Percentiles rank a stretch among this genome's conserved stretches.
phyloP scores from a whole-genome alignment of 37 sponge, comb jelly and placozoan genomes.

The Hexactinellida sp. region DNA sequence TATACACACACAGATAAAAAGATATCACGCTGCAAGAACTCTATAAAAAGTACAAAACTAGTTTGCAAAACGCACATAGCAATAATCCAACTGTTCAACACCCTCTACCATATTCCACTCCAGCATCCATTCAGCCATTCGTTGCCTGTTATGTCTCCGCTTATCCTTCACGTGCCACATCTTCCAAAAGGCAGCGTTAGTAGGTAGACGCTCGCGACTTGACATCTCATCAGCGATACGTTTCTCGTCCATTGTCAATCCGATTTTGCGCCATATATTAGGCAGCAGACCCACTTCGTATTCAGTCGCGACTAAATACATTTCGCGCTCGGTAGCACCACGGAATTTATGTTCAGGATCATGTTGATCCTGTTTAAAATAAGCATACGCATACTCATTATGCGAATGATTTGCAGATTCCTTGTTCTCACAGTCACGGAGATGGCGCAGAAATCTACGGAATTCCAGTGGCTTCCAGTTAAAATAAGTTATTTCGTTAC shows the following conservation, averaged over 20 bases:
- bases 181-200: not conserved
- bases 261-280: not conserved
- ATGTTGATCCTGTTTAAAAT: not conserved
- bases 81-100: not conserved
- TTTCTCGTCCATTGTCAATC: not conserved
- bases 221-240: not conserved
- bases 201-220: not conserved
- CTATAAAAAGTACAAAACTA: not conserved
- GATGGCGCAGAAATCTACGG: not conserved
- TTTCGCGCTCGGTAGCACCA: not conserved
- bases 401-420: not conserved
- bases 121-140: constrained; percentile 8
- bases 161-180: not conserved
- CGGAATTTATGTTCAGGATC: not conserved
- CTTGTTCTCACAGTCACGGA: not conserved
- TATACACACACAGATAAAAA: no score
- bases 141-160: not conserved
- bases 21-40: not conserved
- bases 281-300: not conserved
- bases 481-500: not conserved
- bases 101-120: not conserved
- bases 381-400: not conserved
- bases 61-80: not conserved
- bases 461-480: not conserved
- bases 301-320: not conserved